Evolutionary conservation across 2,888 invertebrate genomes (phyloP), one percentile per base, ranked within the genome.

Genomic region (Erebia palarica): DNA sequence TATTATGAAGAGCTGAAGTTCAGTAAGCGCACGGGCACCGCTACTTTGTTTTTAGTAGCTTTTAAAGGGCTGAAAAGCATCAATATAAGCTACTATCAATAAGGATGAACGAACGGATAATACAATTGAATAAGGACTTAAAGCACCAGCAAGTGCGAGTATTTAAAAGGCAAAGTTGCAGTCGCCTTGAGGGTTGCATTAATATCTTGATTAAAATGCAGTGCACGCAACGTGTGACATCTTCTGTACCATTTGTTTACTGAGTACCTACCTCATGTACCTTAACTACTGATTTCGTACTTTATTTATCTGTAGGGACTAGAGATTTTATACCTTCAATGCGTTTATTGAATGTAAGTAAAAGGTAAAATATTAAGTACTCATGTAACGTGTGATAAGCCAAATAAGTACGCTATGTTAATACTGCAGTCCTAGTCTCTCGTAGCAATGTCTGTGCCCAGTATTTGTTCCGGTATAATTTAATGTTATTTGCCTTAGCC

Each of bases 171-270:
- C 42, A 36, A 42, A 51, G 65, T 61, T 59, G 65, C 58, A 81
- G 77, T 76, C 49, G 68, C 74, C 74, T 74, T 74, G 74, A 70
- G 63, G 21, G 73, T 75, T 75, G 75, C 78, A 83, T 86, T 85
- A 80, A 81, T 85, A 89, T 36, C 36, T 36, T 36, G 36, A 36
- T 36, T 36, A 7, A 36, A 36, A 36, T 89, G 85, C 88, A 74
- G 79, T 70, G 76, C 80, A 77, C 81, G 82, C 73, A 74, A 75
- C 63, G 70, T 71, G 72, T 73, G 71, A 67, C 60, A 72, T 75
- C 75, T 80, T 77, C 80, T 83, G 83, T 84, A 74, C 75, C 77
- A 78, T 79, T 80, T 79, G 80, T 81, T 21, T 81, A 81, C 78
- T 80, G 75, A 78, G 81, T 80, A 47, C 11, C 3, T 47, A 47